These are phyloP conservation scores for Trichacis sp. DNA, from an alignment of 2,888 invertebrate genomes.

Conservation along the genomic window DNA sequence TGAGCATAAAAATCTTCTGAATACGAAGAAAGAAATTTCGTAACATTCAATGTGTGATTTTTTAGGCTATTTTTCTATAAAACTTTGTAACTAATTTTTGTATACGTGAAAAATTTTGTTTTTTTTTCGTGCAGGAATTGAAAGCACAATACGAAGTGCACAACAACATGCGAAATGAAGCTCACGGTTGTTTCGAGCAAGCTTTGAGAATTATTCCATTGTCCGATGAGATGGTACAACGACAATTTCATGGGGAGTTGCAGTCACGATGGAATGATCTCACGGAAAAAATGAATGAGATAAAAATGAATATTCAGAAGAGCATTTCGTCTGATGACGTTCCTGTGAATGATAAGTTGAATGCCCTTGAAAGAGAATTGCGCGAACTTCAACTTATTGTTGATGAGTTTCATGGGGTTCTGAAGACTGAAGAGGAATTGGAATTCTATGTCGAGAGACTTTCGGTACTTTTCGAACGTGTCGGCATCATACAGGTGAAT, in stretches of 20 bases:
- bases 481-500: slow-evolving; percentile 77
- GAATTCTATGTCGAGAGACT: slow-evolving; percentile 84
- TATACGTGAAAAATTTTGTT: too few species aligned
- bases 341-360: slow-evolving; percentile 80
- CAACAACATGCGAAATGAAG: slow-evolving; percentile 81
- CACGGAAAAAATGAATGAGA: slow-evolving; percentile 74
- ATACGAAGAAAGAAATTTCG: neutral
- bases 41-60: too few species aligned
- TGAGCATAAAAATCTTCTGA: too few species aligned
- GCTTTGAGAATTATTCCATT: slow-evolving; percentile 83
- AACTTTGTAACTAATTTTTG: too few species aligned
- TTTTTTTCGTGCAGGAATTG: slow-evolving; percentile 73
- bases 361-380: slow-evolving; percentile 81
- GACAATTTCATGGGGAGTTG: slow-evolving; percentile 82
- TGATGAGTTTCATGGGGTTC: slow-evolving; percentile 80
- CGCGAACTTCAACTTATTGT: slow-evolving; percentile 79
- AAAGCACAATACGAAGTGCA: slow-evolving; percentile 89
- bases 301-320: slow-evolving; percentile 78
- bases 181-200: slow-evolving; percentile 80
- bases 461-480: slow-evolving; percentile 80
- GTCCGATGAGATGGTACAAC: slow-evolving; percentile 86
- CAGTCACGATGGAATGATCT: slow-evolving; percentile 82
- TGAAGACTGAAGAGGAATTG: slow-evolving; percentile 86
- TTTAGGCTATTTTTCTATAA: too few species aligned
- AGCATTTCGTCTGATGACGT: slow-evolving; percentile 81